Percentiles rank a stretch among this genome's conserved stretches.
Evolutionary conservation across 2,797 vertebrate genomes (phyloP).

Genomic region (Euthynnus affinis): DNA sequence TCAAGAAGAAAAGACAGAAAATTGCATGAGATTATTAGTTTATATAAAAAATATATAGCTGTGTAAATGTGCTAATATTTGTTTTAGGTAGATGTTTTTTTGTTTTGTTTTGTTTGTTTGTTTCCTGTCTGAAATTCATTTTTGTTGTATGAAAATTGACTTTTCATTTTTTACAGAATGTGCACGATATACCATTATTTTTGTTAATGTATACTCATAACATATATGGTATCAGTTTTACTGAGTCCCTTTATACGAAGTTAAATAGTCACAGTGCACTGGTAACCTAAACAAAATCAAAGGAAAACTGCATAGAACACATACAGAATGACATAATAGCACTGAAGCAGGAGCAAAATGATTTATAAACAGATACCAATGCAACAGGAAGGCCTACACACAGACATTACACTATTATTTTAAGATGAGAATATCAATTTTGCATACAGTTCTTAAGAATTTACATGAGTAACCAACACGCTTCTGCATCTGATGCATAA

Average conservation of each 20-base stretch:
- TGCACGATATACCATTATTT: neutral
- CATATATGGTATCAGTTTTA: neutral
- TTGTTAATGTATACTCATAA: neutral
- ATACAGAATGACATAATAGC: neutral
- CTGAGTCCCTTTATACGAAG: neutral
- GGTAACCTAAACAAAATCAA: neutral
- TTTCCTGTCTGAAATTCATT: neutral
- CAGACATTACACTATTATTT: neutral
- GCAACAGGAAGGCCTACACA: neutral
- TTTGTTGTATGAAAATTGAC: neutral
- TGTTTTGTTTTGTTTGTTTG: neutral
- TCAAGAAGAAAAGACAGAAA: constrained; percentile 10
- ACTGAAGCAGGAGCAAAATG: neutral
- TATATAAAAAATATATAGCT: neutral
- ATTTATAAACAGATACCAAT: neutral
- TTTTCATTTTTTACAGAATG: neutral
- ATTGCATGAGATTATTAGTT: neutral
- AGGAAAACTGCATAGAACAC: neutral
- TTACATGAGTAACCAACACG: constrained; percentile 1
- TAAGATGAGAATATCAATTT: neutral
- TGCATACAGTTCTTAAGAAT: neutral
- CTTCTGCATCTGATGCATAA: constrained; percentile 8
- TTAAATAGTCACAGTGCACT: neutral
- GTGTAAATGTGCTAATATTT: neutral
- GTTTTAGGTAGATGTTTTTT: too few species aligned